Percentiles rank a stretch among this genome's conserved stretches.
Conservation (phyloP, 2,113 vertebrate species). For the Lycocorax pyrrhopterus region DNA sequence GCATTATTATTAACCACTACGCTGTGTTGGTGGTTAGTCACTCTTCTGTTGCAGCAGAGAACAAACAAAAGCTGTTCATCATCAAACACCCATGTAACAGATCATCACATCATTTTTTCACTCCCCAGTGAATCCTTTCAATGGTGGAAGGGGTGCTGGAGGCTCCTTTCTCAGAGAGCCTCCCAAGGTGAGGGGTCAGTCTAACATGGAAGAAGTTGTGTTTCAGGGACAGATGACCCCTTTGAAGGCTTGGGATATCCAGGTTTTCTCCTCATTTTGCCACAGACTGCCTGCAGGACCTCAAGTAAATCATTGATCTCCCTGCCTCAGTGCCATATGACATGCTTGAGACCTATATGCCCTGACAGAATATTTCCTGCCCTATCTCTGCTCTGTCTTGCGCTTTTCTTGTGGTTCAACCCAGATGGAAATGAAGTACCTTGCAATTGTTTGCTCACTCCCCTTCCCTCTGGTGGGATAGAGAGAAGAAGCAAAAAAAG, state of each 20-base stretch:
- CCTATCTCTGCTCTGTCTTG: neutral
- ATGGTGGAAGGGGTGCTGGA: neutral
- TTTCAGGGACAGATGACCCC: neutral
- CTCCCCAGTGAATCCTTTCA: neutral
- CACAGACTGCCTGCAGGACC: neutral
- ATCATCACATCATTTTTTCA: neutral
- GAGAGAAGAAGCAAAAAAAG: neutral
- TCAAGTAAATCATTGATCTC: neutral
- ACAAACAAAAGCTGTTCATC: neutral
- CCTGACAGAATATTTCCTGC: neutral
- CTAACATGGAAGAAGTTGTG: neutral
- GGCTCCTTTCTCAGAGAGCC: neutral
- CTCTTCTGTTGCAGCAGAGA: neutral
- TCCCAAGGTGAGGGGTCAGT: neutral
- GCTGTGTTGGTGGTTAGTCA: neutral
- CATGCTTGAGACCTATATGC: neutral
- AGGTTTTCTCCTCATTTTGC: neutral
- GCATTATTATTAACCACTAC: too few species aligned
- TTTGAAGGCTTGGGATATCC: neutral
- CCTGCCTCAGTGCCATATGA: neutral
- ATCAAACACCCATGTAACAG: neutral
- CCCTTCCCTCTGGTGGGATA: neutral
- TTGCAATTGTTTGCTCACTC: neutral
- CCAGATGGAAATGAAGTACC: neutral
- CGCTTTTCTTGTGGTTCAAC: accelerated